Evolutionary conservation across 2,113 vertebrate species (phyloP).

Genomic region (Strix uralensis): DNA sequence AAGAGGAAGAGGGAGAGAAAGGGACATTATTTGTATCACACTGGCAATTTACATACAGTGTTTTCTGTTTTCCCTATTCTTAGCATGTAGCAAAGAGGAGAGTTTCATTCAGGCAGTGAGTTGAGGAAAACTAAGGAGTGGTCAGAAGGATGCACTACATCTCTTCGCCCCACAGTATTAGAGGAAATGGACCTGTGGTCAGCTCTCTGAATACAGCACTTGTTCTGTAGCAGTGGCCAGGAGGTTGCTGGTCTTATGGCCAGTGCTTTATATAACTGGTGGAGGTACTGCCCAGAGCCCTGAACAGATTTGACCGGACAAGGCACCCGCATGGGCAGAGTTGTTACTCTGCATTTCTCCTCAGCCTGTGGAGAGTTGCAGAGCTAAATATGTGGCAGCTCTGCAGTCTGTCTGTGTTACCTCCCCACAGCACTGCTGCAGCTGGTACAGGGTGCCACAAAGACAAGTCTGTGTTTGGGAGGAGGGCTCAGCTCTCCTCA

Average conservation of each 20-base stretch:
- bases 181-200: neutral
- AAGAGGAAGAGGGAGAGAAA: neutral
- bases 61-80: neutral
- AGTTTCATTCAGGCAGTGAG: neutral
- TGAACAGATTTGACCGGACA: neutral
- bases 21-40: neutral
- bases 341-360: neutral
- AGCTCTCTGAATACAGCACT: too few relatives aligned
- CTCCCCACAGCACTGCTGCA: neutral
- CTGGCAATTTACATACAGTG: neutral
- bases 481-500: neutral
- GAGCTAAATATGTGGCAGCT: neutral
- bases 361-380: neutral
- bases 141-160: neutral
- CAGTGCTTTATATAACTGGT: neutral
- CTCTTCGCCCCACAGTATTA: fast-evolving
- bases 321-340: neutral
- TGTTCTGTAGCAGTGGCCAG: neutral
- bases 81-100: neutral
- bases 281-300: neutral
- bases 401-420: neutral
- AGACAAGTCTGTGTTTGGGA: neutral
- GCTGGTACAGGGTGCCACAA: neutral
- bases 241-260: neutral
- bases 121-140: fast-evolving